phyloP scores from a whole-genome alignment of 2,888 invertebrate species.

The Amorpha juglandis region DNA sequence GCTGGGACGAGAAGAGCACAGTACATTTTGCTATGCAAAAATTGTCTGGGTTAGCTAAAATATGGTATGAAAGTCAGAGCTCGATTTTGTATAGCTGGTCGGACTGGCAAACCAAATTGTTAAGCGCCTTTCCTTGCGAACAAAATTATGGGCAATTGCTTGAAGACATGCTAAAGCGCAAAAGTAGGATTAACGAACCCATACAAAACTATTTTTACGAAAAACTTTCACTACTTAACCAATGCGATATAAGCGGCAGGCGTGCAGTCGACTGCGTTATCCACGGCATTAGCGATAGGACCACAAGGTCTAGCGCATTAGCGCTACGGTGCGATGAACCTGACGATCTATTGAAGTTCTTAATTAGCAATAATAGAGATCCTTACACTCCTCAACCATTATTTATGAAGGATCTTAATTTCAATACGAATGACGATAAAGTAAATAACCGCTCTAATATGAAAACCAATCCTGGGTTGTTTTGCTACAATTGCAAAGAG shows the following conservation, averaged over 20 bases:
- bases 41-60: background rate
- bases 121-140: background rate
- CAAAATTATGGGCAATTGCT: too few species aligned
- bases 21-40: background rate
- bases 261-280: background rate
- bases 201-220: background rate
- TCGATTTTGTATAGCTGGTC: background rate
- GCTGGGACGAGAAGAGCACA: background rate
- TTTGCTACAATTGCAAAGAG: slow-evolving; percentile 2
- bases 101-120: background rate
- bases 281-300: background rate
- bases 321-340: too few species aligned
- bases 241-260: background rate
- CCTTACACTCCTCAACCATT: background rate
- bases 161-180: background rate
- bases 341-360: too few species aligned
- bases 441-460: background rate
- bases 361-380: background rate
- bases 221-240: too few species aligned
- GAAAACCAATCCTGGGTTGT: background rate
- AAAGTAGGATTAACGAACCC: background rate
- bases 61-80: too few species aligned
- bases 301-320: background rate
- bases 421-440: too few species aligned
- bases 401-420: background rate